Evolutionary conservation across 2,797 vertebrate genomes (phyloP).

Genomic region (Cossypha polioptera): DNA sequence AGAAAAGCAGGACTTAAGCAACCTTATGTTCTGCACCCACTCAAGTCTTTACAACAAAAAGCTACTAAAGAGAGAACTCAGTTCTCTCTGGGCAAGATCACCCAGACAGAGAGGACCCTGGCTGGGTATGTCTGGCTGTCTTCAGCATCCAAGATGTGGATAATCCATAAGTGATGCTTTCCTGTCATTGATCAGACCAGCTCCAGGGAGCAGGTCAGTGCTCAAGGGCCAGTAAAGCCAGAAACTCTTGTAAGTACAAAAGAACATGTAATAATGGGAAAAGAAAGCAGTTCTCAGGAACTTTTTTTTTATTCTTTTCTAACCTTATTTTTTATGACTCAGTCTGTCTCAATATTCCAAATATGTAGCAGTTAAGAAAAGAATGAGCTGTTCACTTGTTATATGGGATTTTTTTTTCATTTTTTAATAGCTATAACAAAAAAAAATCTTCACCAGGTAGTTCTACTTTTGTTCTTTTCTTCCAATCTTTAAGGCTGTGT

Average conservation of each 20-base stretch:
- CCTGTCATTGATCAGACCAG: background rate
- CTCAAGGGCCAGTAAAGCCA: background rate
- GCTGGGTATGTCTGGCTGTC: fast-evolving
- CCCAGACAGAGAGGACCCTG: background rate
- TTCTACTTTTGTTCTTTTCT: background rate
- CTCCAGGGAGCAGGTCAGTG: background rate
- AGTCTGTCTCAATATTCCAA: background rate
- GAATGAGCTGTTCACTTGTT: background rate
- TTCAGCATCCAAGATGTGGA: fast-evolving
- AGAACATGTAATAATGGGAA: background rate
- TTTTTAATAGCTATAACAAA: background rate
- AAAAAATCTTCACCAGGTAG: background rate
- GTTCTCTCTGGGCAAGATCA: background rate
- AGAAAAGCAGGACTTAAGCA: background rate
- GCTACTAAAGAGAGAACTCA: fast-evolving
- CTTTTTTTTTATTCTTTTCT: background rate
- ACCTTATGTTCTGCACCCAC: background rate
- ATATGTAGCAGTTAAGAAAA: background rate
- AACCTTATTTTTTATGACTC: background rate
- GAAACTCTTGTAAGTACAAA: background rate
- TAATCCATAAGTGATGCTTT: fast-evolving
- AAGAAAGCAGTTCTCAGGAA: background rate
- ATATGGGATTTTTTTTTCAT: background rate
- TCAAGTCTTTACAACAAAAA: fast-evolving
- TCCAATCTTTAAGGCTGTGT: background rate